These are phyloP conservation scores for Heliconius hewitsoni DNA, from an alignment of 1,140 invertebrate genomes.

Conservation along the genomic window DNA sequence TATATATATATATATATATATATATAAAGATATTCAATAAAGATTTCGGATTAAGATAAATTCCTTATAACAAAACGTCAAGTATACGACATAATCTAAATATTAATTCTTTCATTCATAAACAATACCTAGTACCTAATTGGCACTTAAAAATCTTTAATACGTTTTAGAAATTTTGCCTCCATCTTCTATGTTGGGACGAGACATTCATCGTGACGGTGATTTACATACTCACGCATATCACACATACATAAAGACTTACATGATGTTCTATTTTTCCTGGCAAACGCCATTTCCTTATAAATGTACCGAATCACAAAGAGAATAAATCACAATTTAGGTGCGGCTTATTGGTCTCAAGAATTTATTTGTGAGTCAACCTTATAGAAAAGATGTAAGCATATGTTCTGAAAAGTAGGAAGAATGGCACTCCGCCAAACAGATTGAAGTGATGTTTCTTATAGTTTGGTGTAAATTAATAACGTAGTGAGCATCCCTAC, in stretches of 20 bases:
- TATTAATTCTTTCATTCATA: too few species aligned
- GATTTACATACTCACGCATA: background rate
- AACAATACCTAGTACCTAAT: too few species aligned
- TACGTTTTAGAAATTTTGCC: background rate
- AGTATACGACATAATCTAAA: too few species aligned
- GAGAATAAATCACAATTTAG: slow-evolving; percentile 49
- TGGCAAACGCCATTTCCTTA: background rate
- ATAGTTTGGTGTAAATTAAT: background rate
- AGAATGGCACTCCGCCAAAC: background rate
- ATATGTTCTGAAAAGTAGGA: slow-evolving; percentile 14
- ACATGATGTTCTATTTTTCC: background rate
- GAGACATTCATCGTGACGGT: background rate
- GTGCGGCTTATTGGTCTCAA: slow-evolving; percentile 48
- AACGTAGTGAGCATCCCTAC: background rate
- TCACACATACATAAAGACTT: background rate
- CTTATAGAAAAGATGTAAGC: slow-evolving; percentile 28
- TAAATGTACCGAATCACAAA: slow-evolving; percentile 18
- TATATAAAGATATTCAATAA: too few species aligned
- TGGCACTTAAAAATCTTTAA: too few species aligned
- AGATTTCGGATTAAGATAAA: too few species aligned
- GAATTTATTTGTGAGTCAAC: slow-evolving; percentile 50
- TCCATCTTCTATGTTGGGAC: background rate
- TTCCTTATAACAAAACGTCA: too few species aligned
- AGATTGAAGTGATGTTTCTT: slow-evolving; percentile 6
- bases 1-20: too few species aligned